phyloP scores from a whole-genome alignment of 2,113 vertebrate genomes.

The Psittacula cyanocephala region DNA sequence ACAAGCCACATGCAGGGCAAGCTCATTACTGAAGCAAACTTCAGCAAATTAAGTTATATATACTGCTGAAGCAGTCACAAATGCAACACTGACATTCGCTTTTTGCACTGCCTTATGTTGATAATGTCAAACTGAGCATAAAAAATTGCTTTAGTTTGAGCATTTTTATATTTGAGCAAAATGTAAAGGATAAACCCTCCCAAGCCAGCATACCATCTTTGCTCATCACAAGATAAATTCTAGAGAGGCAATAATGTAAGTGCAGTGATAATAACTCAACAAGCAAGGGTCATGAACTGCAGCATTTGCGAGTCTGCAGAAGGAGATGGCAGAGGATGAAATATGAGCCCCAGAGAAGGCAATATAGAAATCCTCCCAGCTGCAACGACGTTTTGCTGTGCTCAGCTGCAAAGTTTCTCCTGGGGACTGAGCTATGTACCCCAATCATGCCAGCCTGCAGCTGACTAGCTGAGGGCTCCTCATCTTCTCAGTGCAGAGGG shows the following conservation, averaged over 20 bases:
- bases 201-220: background rate
- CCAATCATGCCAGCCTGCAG: accelerated
- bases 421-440: background rate
- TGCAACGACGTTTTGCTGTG: background rate
- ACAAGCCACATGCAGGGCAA: background rate
- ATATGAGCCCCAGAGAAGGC: background rate
- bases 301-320: background rate
- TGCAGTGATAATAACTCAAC: background rate
- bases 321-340: background rate
- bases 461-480: background rate
- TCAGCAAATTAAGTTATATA: background rate
- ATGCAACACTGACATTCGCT: background rate
- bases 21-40: background rate
- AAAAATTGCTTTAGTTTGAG: background rate
- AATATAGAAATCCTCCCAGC: background rate
- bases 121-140: background rate
- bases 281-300: background rate
- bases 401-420: background rate
- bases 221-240: background rate
- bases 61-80: background rate
- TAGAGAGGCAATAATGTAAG: background rate
- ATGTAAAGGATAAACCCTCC: background rate
- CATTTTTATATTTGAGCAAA: background rate
- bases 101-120: background rate
- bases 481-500: background rate